A percentile compares a stretch with the other conserved stretches of the same genome.
phyloP scores from a whole-genome alignment of 2,797 vertebrate genomes.

The Antrozous pallidus region DNA sequence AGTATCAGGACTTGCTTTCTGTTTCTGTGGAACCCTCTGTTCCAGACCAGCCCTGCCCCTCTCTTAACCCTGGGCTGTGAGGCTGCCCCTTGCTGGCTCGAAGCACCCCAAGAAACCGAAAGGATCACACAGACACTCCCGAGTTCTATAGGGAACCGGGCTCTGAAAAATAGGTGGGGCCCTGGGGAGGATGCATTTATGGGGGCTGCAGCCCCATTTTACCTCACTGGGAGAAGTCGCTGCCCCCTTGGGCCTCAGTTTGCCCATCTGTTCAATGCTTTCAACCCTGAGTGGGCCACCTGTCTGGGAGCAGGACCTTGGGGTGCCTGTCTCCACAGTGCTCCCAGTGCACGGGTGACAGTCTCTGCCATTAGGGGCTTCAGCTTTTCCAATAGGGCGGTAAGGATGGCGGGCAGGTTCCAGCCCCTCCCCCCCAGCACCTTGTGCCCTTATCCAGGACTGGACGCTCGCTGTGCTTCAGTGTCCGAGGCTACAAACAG shows the following conservation, averaged over 20 bases:
- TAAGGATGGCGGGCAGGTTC: accelerated
- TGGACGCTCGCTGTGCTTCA: neutral
- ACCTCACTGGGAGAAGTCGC: neutral
- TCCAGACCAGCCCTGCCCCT: neutral
- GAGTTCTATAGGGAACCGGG: neutral
- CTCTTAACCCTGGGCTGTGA: neutral
- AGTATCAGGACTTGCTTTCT: no score
- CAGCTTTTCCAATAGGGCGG: neutral
- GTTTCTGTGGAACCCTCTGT: accelerated
- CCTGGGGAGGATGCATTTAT: accelerated
- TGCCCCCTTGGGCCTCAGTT: neutral
- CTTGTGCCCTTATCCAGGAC: neutral
- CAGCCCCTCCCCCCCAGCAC: neutral
- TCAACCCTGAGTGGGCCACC: neutral
- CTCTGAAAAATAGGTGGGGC: neutral
- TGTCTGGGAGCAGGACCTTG: accelerated
- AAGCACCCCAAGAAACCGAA: neutral
- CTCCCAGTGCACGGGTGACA: no score
- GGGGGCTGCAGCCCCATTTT: neutral
- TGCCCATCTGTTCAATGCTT: neutral
- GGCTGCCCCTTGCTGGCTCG: neutral
- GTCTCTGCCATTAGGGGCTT: neutral
- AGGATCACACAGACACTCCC: neutral
- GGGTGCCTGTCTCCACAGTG: no score
- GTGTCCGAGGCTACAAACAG: neutral